Evolutionary conservation across 1,140 invertebrate species (phyloP), one percentile per base, ranked within the genome.

Genomic region (Cecropterus lyciades): DNA sequence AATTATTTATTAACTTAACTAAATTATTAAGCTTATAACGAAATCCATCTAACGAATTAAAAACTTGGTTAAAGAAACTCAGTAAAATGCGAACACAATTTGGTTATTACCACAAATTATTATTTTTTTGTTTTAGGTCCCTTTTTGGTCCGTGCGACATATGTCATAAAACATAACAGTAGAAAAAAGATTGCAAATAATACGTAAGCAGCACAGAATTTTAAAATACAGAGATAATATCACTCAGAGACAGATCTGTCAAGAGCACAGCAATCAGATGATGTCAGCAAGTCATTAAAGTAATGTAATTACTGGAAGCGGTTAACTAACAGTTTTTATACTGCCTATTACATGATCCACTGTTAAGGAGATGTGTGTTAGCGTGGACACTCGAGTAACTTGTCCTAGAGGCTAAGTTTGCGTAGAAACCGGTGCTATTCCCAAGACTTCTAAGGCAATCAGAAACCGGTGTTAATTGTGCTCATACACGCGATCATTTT

Each of bases 281-380:
- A 60, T 43, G 15, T 60, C 57, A 60, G 45, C 27, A 16, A 15
- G 10, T 33, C 55, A 24, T 57, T 45, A 43, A 53, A 45, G n/a
- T 57, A 27, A 57, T 10, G 42, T 20, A 59, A 59, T 27, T 15
- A 46, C 8, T 15, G 24, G 42, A 11, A 45, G 40, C 11, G 8
- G 9, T 46, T 64, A 51, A 51, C 16, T 30, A 70, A 55, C 14
- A 37, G 8, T 16, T 33, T 33, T 49, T 48, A 37, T 62, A 17
- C 13, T 65, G 60, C 51, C 55, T 56, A 65, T 70, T 70, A 70
- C 56, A 62, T 65, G 53, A 70, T 42, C 56, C 43, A 53, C 40
- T 2, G 15, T 49, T 63, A 53, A 52, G 68, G 68, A 30, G 40
- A 68, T 63, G 30, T 62, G n/a, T 49, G 63, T 42, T 65, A 56